Evolutionary conservation across 2,113 vertebrate species (phyloP).

Genomic region (Austrofundulus limnaeus): DNA sequence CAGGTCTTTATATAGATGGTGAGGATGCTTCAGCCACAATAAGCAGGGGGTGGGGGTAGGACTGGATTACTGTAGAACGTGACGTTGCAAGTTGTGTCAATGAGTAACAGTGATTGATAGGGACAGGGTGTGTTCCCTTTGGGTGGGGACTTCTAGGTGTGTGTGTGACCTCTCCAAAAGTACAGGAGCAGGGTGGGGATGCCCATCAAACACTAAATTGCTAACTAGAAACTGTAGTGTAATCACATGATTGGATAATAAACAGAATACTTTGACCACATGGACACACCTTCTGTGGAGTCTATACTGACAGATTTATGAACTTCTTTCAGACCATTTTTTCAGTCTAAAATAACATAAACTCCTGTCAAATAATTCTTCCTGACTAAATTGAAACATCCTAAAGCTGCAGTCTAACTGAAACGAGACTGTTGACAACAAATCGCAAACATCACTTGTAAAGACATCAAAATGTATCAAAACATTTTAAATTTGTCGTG

Average conservation of each 20-base stretch:
- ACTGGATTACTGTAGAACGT: slow-evolving; percentile 5
- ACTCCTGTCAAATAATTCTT: too few relatives aligned
- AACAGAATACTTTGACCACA: too few relatives aligned
- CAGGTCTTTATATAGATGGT: slow-evolving; percentile 40
- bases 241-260: too few relatives aligned
- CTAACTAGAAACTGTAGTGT: too few relatives aligned
- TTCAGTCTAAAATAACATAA: too few relatives aligned
- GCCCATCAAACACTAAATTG: slow-evolving; percentile 22
- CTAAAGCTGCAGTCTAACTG: too few relatives aligned
- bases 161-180: slow-evolving; percentile 25
- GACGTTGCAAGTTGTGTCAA: slow-evolving; percentile 57
- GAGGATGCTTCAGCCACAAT: not conserved
- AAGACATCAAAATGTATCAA: too few relatives aligned
- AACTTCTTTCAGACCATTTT: not conserved
- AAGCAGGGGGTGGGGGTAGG: slow-evolving; percentile 2
- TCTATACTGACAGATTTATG: not conserved
- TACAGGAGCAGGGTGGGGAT: slow-evolving; percentile 54
- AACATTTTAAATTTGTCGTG: too few relatives aligned
- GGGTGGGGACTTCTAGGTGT: slow-evolving; percentile 2
- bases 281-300: not conserved
- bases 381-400: too few relatives aligned
- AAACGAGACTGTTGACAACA: too few relatives aligned
- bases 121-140: slow-evolving; percentile 45
- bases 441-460: too few relatives aligned
- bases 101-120: slow-evolving; percentile 64